Evolutionary conservation across 2,888 invertebrate species (phyloP).

Genomic region (Coleophora deauratella): DNA sequence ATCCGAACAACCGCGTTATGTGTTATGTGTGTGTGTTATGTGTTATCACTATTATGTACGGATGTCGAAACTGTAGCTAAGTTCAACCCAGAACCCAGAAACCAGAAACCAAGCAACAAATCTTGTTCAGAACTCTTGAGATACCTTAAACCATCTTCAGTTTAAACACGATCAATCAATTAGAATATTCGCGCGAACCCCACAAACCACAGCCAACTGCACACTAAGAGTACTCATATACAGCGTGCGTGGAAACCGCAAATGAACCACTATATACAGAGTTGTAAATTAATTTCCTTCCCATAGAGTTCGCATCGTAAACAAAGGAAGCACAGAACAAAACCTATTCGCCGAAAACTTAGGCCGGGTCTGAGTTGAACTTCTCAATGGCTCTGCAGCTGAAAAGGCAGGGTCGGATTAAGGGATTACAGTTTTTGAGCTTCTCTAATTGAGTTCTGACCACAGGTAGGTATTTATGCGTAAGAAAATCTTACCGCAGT

Average conservation of each 20-base stretch:
- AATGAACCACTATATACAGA: background rate
- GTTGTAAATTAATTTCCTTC: slow-evolving; percentile 12
- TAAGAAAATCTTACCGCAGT: background rate
- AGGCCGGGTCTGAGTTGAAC: slow-evolving; percentile 7
- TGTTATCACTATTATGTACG: no score
- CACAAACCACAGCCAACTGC: background rate
- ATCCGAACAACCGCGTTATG: no score
- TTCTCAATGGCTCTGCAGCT: slow-evolving; percentile 7
- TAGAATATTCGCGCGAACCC: background rate
- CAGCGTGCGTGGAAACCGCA: background rate
- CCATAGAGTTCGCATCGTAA: slow-evolving; percentile 7
- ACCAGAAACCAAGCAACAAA: no score
- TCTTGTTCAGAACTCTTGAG: no score
- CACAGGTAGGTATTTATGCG: background rate
- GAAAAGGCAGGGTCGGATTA: background rate
- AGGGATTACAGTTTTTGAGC: background rate
- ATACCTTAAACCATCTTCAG: no score
- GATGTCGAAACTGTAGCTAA: no score
- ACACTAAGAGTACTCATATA: background rate
- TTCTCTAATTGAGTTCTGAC: background rate
- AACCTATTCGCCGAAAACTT: slow-evolving; percentile 12
- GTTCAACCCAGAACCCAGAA: no score
- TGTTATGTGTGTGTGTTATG: no score
- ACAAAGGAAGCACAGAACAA: slow-evolving; percentile 10
- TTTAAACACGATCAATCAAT: no score